A percentile compares a stretch with the other conserved stretches of the same genome.
phyloP scores from a whole-genome alignment of 2,888 invertebrate genomes.

The Cryptophagus acutangulus region DNA sequence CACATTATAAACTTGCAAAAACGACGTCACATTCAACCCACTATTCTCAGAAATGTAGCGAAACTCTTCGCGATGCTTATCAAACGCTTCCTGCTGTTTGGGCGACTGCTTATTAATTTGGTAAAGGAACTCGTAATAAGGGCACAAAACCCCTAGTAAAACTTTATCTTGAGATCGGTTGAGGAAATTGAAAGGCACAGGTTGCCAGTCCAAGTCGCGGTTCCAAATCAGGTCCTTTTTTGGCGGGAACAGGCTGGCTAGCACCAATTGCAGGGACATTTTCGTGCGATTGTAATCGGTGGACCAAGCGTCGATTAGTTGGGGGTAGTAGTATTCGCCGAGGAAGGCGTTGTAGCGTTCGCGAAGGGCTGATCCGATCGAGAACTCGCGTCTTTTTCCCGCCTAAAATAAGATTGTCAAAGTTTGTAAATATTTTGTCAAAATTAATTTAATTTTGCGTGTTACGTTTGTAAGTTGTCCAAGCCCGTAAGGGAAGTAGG shows the following conservation, averaged over 20 bases:
- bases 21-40: conserved; percentile 50
- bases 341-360: conserved; percentile 58
- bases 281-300: conserved; percentile 68
- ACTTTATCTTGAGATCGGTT: conserved; percentile 38
- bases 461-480: conserved; percentile 72
- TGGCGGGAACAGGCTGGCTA: conserved; percentile 66
- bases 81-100: conserved; percentile 46
- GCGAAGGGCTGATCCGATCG: conserved; percentile 58
- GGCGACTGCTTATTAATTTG: conserved; percentile 27
- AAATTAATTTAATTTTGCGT: conserved; percentile 6
- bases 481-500: conserved; percentile 67
- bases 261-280: conserved; percentile 63
- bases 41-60: conserved; percentile 50
- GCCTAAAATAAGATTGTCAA: conserved; percentile 26
- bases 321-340: conserved; percentile 54
- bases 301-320: conserved; percentile 56
- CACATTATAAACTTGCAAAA: conserved; percentile 56
- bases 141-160: conserved; percentile 27
- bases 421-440: conserved; percentile 1
- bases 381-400: conserved; percentile 45
- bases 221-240: conserved; percentile 54
- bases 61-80: conserved; percentile 48
- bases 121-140: conserved; percentile 26
- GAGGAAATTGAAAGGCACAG: conserved; percentile 65
- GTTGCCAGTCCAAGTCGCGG: conserved; percentile 61